Conservation (phyloP, 2,113 vertebrate species). For the Piprites chloris region DNA sequence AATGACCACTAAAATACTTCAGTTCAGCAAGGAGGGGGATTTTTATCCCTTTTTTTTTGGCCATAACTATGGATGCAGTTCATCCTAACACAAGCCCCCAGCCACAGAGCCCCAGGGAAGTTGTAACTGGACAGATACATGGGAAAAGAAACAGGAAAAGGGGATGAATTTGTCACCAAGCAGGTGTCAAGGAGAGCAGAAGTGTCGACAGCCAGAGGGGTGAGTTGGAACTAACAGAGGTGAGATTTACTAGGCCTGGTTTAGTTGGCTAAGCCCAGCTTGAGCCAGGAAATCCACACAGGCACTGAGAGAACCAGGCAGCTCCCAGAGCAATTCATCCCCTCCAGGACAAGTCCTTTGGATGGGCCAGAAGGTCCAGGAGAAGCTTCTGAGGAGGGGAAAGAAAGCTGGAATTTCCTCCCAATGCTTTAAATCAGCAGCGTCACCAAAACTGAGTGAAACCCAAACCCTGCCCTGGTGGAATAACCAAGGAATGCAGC, state of each 20-base stretch:
- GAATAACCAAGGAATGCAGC: background rate
- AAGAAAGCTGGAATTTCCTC: background rate
- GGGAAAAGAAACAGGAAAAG: background rate
- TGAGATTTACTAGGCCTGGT: background rate
- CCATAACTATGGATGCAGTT: background rate
- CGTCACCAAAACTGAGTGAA: background rate
- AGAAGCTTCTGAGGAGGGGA: background rate
- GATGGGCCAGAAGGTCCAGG: constrained; percentile 10
- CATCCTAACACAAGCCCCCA: background rate
- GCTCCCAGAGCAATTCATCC: background rate
- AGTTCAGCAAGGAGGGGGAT: background rate
- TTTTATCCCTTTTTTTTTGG: background rate
- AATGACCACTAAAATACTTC: background rate
- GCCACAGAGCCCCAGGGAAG: rapidly evolving
- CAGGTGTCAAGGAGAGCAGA: background rate
- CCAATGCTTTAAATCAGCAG: background rate
- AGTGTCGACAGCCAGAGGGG: background rate
- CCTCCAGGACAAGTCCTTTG: background rate
- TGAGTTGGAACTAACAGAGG: background rate
- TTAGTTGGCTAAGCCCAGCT: background rate
- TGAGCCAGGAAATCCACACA: background rate
- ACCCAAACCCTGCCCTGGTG: background rate
- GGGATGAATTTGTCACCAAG: background rate
- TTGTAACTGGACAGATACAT: background rate
- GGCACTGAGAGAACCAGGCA: background rate